A percentile compares a stretch with the other conserved stretches of the same genome.
phyloP scores from a whole-genome alignment of 1,140 invertebrate species.

The Contarinia nasturtii region DNA sequence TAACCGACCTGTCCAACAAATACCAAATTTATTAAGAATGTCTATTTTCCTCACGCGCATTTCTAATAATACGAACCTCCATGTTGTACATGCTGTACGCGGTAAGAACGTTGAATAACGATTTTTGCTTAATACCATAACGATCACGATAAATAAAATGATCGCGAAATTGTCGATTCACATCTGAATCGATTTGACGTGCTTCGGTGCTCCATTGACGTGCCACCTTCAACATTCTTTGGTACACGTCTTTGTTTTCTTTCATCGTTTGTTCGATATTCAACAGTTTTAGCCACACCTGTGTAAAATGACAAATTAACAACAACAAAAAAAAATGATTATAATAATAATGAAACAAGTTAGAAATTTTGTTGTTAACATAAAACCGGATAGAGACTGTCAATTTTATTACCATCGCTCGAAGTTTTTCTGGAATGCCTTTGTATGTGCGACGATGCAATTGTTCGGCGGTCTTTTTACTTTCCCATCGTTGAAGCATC shows the following conservation, averaged over 20 bases:
- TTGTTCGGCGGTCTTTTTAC: slow-evolving; percentile 58
- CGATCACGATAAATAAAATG: slow-evolving; percentile 81
- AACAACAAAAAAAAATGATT: not conserved
- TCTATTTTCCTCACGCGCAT: too few relatives aligned
- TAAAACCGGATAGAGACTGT: not conserved
- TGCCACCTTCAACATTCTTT: slow-evolving; percentile 70
- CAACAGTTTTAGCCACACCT: slow-evolving; percentile 53
- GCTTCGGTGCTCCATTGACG: slow-evolving; percentile 79
- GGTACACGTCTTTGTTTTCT: slow-evolving; percentile 64
- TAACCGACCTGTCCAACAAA: slow-evolving; percentile 33
- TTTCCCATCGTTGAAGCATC: slow-evolving; percentile 54
- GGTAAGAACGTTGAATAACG: slow-evolving; percentile 81
- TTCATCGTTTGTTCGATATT: slow-evolving; percentile 52
- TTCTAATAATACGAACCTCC: slow-evolving; percentile 28
- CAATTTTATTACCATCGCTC: slow-evolving; percentile 34
- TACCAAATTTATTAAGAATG: not conserved
- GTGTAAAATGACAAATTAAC: not conserved
- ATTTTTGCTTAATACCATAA: slow-evolving; percentile 85
- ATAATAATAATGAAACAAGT: not conserved
- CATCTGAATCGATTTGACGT: slow-evolving; percentile 91
- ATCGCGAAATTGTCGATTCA: slow-evolving; percentile 90
- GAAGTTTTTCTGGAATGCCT: slow-evolving; percentile 80
- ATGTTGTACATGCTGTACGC: slow-evolving; percentile 96
- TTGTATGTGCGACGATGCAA: slow-evolving; percentile 74
- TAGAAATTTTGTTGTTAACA: not conserved